Conservation (phyloP, 53 echinoderm and acorn worm genomes). For the Mesocentrotus franciscanus region DNA sequence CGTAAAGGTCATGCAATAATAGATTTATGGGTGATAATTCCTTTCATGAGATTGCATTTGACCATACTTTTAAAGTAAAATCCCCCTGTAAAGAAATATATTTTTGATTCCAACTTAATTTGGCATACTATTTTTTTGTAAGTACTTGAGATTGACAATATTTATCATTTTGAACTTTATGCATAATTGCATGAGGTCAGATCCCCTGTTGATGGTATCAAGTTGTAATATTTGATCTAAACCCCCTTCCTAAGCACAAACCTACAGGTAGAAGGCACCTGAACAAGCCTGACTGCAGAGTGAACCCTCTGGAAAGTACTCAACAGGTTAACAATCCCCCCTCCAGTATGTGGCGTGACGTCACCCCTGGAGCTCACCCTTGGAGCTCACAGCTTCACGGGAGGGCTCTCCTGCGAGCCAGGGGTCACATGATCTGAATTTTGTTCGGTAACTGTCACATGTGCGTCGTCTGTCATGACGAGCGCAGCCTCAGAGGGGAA, state of each 20-base stretch:
- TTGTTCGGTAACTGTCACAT: slow-evolving; percentile 63
- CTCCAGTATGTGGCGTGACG: slow-evolving; percentile 29
- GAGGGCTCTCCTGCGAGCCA: slow-evolving; percentile 37
- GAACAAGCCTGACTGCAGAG: neutral
- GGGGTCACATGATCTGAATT: slow-evolving; percentile 59
- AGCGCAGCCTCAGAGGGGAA: slow-evolving; percentile 39
- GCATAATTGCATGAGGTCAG: neutral
- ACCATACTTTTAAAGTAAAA: no score
- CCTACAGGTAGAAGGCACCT: neutral
- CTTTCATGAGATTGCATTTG: no score
- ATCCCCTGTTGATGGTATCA: neutral
- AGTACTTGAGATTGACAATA: neutral
- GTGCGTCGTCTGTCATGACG: slow-evolving; percentile 55
- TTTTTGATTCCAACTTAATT: no score
- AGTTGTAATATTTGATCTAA: neutral
- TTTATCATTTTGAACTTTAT: neutral
- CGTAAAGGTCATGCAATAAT: neutral
- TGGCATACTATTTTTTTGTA: no score
- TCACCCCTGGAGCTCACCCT: slow-evolving; percentile 22
- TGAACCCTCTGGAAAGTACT: neutral
- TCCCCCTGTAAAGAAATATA: no score
- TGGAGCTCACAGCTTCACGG: slow-evolving; percentile 36
- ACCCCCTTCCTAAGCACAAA: neutral
- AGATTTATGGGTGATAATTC: neutral
- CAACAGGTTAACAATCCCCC: slow-evolving; percentile 31